These are phyloP conservation scores for Gopherus flavomarginatus DNA, from an alignment of 2,113 vertebrate species.

Conservation along the genomic window DNA sequence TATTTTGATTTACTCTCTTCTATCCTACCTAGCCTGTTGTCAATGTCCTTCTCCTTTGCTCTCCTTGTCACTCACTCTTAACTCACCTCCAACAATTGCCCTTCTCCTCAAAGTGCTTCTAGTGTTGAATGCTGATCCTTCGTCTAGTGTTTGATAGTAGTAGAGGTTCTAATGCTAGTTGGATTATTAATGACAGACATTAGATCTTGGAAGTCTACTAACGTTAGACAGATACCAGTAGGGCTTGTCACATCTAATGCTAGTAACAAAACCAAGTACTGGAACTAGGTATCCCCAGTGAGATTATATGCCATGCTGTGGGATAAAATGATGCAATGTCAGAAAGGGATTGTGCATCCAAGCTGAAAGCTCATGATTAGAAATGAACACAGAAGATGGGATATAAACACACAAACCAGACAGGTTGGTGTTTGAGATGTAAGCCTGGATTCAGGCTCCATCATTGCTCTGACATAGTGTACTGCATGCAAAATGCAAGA, in stretches of 20 bases:
- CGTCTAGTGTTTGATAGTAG: not conserved
- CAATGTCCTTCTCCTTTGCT: not conserved
- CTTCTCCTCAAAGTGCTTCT: not conserved
- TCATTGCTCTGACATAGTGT: accelerated
- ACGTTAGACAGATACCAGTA: not conserved
- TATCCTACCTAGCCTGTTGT: not conserved
- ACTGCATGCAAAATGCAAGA: not conserved
- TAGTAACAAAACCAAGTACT: not conserved
- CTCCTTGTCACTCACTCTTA: accelerated
- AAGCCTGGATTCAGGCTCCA: not conserved
- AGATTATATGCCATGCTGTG: not conserved
- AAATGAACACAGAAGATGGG: not conserved
- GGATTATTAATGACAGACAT: not conserved
- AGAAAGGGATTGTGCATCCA: not conserved
- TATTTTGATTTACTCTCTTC: not conserved
- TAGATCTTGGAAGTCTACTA: not conserved
- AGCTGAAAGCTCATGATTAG: not conserved
- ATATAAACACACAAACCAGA: not conserved
- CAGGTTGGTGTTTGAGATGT: not conserved
- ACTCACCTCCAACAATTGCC: accelerated
- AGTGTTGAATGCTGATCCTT: not conserved
- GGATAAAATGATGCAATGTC: not conserved
- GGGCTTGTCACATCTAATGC: not conserved
- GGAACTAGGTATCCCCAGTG: accelerated
- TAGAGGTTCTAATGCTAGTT: not conserved